phyloP scores from a whole-genome alignment of 1,140 invertebrate species.

The Probaryconus sp. region DNA sequence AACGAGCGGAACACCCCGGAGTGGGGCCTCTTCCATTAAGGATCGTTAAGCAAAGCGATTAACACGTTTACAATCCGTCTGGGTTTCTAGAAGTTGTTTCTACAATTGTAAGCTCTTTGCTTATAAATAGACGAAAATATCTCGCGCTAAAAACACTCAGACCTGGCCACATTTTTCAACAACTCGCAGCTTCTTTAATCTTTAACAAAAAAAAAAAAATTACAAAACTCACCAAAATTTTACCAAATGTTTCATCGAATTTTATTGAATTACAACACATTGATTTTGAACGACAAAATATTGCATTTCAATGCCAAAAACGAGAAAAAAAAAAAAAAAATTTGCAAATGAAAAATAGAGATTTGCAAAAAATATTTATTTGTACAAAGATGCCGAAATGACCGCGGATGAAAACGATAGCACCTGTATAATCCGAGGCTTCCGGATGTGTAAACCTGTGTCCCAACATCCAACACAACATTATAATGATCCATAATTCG shows the following conservation, averaged over 20 bases:
- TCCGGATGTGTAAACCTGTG: slow-evolving; percentile 4
- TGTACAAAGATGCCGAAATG: no score
- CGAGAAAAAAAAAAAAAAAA: no score
- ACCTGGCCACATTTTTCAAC: slow-evolving; percentile 26
- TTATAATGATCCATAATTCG: slow-evolving; percentile 25
- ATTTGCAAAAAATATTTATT: no score
- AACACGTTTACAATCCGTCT: slow-evolving; percentile 48
- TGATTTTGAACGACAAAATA: no score
- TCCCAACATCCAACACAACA: slow-evolving; percentile 3
- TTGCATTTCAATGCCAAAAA: no score
- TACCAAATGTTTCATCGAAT: no score
- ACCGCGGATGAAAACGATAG: no score
- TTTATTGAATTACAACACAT: no score
- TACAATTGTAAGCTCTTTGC: slow-evolving; percentile 49
- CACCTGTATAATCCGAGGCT: slow-evolving; percentile 11
- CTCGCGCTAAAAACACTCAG: slow-evolving; percentile 32
- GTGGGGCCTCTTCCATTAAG: slow-evolving; percentile 3
- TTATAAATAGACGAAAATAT: slow-evolving; percentile 53
- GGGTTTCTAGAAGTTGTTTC: slow-evolving; percentile 32
- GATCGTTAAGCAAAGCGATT: slow-evolving; percentile 44
- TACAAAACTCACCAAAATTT: no score
- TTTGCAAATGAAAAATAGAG: no score
- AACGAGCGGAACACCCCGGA: not conserved
- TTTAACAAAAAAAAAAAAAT: no score
- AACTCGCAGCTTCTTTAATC: slow-evolving; percentile 15